Base-by-base conservation (phyloP, 2,888 invertebrate genomes). In the Leucophora obtusa region DNA sequence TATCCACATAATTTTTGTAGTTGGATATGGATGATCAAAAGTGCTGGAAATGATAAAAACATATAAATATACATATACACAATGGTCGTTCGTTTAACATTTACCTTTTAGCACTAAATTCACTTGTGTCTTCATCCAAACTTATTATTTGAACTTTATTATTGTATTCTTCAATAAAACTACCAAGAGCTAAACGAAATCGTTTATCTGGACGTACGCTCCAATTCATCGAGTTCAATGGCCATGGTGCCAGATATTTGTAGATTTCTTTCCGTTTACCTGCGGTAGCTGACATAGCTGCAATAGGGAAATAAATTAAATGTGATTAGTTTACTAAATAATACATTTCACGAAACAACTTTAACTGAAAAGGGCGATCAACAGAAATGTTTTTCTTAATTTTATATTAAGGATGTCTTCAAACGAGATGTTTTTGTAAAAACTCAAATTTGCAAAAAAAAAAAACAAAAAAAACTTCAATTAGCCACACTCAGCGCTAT, bases 1-100 rank as follows among this genome's bases (percentile, higher is more conserved):
- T 87, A 99, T 99, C 98, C 99, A 99, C 97, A 99, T 98, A 84
- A 99, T 97, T 92, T 99, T 99, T 53, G 99, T 99, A 18, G 99
- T 98, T 0, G 99, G 99, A 92, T 99, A 99, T 0, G 99, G 99
- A 91, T 99, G 98, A 90, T 99, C 98, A 90, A 99, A 98, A 35
- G 97, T 98, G 89, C 97, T 91, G 70, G 18, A n/a, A n/a, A n/a
- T n/a, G n/a, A n/a, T 1, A 38, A 17, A 24, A 7, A 11, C 1
- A 5, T 21, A 5, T 14, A 14, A 54, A 10, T 28, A 18, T 7
- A 28, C n/a, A n/a, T n/a, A n/a, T n/a, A 50, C 7, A 4, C 10
- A 14, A n/a, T n/a, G n/a, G n/a, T 15, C 50, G 7, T 28, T 28
- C 0, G 28, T n/a, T 28, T 38, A 28, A 2, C 4, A 33, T 18